phyloP scores from a whole-genome alignment of 2,113 vertebrate species.

The Erinaceus europaeus region DNA sequence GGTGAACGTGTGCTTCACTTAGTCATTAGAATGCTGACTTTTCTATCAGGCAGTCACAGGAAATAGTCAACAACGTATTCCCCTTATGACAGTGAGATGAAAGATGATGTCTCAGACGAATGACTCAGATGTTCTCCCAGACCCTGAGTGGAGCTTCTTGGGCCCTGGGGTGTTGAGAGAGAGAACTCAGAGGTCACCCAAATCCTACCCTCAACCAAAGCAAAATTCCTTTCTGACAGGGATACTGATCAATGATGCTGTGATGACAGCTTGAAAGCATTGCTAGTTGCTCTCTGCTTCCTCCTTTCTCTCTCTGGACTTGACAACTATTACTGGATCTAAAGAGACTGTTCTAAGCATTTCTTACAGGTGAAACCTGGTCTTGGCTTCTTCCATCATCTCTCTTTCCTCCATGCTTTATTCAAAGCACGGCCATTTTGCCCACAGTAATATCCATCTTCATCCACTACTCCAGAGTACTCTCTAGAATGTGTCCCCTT shows the following conservation, averaged over 20 bases:
- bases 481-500: neutral
- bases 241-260: fast-evolving
- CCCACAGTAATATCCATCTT: fast-evolving
- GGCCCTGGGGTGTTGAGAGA: neutral
- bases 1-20: neutral
- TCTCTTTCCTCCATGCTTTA: too few relatives aligned
- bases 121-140: neutral
- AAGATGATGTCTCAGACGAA: fast-evolving
- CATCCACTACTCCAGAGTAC: fast-evolving
- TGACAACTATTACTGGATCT: neutral
- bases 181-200: neutral
- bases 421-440: too few relatives aligned
- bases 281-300: neutral
- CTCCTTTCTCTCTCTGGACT: neutral
- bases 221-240: neutral
- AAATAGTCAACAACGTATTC: fast-evolving
- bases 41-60: neutral
- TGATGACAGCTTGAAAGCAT: too few relatives aligned
- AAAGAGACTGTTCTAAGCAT: too few relatives aligned
- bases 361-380: too few relatives aligned
- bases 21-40: neutral
- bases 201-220: fast-evolving
- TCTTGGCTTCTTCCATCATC: neutral
- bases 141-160: neutral
- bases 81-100: too few relatives aligned